These are phyloP conservation scores for Etheostoma spectabile DNA, from an alignment of 2,113 vertebrate species.

Conservation along the genomic window DNA sequence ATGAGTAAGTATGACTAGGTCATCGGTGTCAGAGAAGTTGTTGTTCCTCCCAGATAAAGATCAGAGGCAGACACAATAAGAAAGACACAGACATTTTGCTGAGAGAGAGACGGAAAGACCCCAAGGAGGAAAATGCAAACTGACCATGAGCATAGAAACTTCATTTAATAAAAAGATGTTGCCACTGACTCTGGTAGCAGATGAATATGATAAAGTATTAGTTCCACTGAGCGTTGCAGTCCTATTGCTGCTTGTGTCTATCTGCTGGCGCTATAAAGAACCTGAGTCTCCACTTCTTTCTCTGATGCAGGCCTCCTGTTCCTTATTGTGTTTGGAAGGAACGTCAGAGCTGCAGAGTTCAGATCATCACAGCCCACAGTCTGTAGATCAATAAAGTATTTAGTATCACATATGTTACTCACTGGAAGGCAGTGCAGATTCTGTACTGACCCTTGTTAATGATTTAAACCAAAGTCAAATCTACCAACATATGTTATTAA, in stretches of 20 bases:
- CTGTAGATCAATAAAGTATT: conserved; percentile 12
- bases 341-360: neutral
- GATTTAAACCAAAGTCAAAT: neutral
- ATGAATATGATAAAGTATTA: neutral
- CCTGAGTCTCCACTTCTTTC: too few species aligned
- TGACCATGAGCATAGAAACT: neutral
- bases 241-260: too few species aligned
- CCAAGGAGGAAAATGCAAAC: neutral
- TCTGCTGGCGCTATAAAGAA: too few species aligned
- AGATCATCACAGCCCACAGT: conserved; percentile 4
- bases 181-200: neutral
- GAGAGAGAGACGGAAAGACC: neutral
- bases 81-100: neutral
- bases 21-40: neutral
- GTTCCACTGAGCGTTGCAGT: neutral
- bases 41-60: neutral
- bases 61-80: neutral
- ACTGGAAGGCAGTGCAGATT: too few species aligned
- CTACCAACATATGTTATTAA: neutral
- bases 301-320: too few species aligned
- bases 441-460: neutral
- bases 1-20: neutral
- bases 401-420: neutral
- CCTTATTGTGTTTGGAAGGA: neutral
- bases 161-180: neutral